Base-by-base conservation (phyloP, 2,113 vertebrate genomes). In the Tragelaphus imberbis region DNA sequence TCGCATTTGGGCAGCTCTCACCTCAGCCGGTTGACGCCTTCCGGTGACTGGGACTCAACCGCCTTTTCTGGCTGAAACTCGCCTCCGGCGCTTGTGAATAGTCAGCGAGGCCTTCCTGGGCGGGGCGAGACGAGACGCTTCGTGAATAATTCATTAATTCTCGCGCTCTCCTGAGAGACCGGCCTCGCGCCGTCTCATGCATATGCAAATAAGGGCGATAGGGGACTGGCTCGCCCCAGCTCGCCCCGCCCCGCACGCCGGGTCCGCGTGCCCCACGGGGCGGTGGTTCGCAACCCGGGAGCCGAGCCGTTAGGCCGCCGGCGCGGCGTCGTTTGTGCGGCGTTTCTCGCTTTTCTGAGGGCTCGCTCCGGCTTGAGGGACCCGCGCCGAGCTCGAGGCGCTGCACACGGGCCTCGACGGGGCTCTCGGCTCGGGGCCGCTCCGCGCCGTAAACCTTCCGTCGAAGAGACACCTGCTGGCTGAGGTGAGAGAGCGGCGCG, bases 391-490 rank as follows among this genome's bases (percentile, higher is more conserved):
- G 25, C 27, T 33, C 17, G 30, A 16, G 36, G 27, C 9, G 7
- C 49, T 49, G 6, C 16, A 47, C 97, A 92, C 92, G 77, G 98
- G 98, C 49, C 96, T 91, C 49, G 98, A 92, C 0, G 99, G 99
- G 23, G 91, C 86, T 7, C 99, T 99, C 96, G 98, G 99, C 95
- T 99, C 98, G 82, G 98, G 99, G 49, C 87, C 84, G 44, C 99
- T 99, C 0, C 51, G 98, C 81, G 95, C 98, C 51, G 98, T 90
- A 99, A 99, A 94, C 98, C 47, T 0, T 99, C 99, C 96, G 88
- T 99, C 84, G 99, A 99, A 92, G 99, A 97, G 98, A 85, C 98
- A 98, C 93, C 97, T 99, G 49, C 99, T 99, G 3, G 63, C 98
- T 11, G 68, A 99, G 99, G 99, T 99, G 90, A 77, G 93, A 65